phyloP scores from a whole-genome alignment of 2,113 vertebrate species.

The Amblyopsis rosae region DNA sequence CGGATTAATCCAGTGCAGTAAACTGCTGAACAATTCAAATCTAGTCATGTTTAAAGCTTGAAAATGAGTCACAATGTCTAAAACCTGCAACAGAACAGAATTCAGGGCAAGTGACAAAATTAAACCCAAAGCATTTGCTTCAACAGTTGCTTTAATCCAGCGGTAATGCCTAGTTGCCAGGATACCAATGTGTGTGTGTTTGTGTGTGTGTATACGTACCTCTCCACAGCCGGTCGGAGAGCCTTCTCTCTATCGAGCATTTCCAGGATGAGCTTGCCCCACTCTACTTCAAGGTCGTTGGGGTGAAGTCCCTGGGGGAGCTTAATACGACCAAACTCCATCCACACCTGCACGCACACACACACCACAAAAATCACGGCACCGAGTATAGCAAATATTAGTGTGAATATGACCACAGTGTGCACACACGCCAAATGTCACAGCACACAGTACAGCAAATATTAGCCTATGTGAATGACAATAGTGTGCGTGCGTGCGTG shows the following conservation, averaged over 20 bases:
- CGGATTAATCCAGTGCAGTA: too few relatives aligned
- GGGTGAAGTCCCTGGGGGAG: conserved; percentile 93
- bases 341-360: conserved; percentile 84
- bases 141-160: too few relatives aligned
- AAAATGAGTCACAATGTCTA: too few relatives aligned
- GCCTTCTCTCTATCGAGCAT: conserved; percentile 97
- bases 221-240: conserved; percentile 91
- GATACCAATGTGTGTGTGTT: neutral
- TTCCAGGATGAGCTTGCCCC: conserved; percentile 97
- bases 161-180: too few relatives aligned
- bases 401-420: neutral
- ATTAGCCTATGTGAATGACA: too few relatives aligned
- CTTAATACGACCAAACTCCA: conserved; percentile 95
- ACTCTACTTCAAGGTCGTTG: conserved; percentile 94
- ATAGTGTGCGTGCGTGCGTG: too few relatives aligned
- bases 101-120: too few relatives aligned
- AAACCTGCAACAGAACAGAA: too few relatives aligned
- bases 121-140: too few relatives aligned
- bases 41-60: too few relatives aligned
- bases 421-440: neutral
- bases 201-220: conserved; percentile 65
- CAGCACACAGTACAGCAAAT: too few relatives aligned
- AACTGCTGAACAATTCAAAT: too few relatives aligned
- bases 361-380: neutral
- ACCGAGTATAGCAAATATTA: neutral